These are phyloP conservation scores for Camelus dromedarius DNA, from an alignment of 2,113 vertebrate genomes.

Conservation along the genomic window DNA sequence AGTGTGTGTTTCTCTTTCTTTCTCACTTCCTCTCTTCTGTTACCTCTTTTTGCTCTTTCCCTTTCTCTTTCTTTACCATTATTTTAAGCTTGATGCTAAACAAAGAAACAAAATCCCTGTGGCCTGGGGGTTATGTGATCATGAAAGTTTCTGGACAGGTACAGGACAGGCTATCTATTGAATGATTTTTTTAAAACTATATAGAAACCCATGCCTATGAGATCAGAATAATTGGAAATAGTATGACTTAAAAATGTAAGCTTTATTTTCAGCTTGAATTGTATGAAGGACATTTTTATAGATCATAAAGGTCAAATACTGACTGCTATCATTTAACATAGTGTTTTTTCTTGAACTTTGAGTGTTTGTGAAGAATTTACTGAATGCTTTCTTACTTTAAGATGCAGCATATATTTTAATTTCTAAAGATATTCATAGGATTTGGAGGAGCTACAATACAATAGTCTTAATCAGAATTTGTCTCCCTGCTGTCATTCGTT, in stretches of 20 bases:
- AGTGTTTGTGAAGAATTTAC: not conserved
- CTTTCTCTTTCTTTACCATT: not conserved
- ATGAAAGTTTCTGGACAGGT: not conserved
- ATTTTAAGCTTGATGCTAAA: not conserved
- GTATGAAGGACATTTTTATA: not conserved
- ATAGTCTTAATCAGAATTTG: conserved; percentile 69
- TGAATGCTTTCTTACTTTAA: conserved; percentile 44
- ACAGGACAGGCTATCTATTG: not conserved
- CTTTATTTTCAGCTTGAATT: conserved; percentile 18
- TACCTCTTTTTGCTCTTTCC: not conserved
- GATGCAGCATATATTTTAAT: conserved; percentile 44
- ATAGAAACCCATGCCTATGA: not conserved
- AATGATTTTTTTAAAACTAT: not conserved
- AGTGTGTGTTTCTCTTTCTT: not conserved
- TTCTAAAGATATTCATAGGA: conserved; percentile 57
- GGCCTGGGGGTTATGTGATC: not conserved
- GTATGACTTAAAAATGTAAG: not conserved
- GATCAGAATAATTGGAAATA: not conserved
- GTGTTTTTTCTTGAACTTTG: conserved; percentile 54
- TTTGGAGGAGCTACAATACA: conserved; percentile 27
- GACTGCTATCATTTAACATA: not conserved
- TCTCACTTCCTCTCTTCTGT: not conserved
- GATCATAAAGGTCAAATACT: conserved; percentile 27
- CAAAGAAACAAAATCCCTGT: not conserved
- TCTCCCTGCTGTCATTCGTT: conserved; percentile 59